Evolutionary conservation across 1,140 invertebrate species (phyloP).

Genomic region (Drosophila kepulauana): DNA sequence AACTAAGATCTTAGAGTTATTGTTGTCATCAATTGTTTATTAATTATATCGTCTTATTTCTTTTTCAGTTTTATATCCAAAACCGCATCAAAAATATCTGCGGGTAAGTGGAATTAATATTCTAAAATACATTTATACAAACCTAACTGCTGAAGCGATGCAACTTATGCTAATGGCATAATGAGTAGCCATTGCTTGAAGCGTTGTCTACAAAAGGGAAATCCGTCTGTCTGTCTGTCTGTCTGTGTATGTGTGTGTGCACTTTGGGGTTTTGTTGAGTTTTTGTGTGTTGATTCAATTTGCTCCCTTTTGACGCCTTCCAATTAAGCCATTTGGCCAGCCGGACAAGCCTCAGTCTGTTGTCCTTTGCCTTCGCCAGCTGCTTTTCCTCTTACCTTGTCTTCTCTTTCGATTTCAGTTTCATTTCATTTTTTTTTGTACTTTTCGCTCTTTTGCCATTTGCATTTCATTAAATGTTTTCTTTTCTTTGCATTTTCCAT

Average conservation of each 20-base stretch:
- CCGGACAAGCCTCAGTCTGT: constrained; percentile 1
- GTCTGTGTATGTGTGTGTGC: not conserved
- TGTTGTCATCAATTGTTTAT: too few species aligned
- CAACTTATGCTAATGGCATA: constrained; percentile 32
- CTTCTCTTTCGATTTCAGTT: not conserved
- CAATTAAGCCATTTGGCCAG: constrained; percentile 49
- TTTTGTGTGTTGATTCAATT: constrained; percentile 46
- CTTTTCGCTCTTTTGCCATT: constrained; percentile 16
- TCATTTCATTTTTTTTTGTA: not conserved
- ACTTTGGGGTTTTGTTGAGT: constrained; percentile 23
- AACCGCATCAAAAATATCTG: too few species aligned
- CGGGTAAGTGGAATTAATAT: too few species aligned
- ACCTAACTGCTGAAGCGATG: too few species aligned
- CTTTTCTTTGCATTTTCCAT: not conserved
- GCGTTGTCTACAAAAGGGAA: not conserved
- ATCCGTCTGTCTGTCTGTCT: not conserved
- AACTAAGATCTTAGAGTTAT: too few species aligned
- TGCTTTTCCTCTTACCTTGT: not conserved
- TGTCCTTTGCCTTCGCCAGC: constrained; percentile 2
- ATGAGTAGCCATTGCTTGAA: constrained; percentile 19
- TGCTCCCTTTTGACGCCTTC: constrained; percentile 50
- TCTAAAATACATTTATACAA: too few species aligned
- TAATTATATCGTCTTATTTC: too few species aligned
- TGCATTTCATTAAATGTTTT: constrained; percentile 2
- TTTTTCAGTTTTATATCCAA: too few species aligned